Evolutionary conservation across 2,113 vertebrate species (phyloP).

Genomic region (Prunella himalayana): DNA sequence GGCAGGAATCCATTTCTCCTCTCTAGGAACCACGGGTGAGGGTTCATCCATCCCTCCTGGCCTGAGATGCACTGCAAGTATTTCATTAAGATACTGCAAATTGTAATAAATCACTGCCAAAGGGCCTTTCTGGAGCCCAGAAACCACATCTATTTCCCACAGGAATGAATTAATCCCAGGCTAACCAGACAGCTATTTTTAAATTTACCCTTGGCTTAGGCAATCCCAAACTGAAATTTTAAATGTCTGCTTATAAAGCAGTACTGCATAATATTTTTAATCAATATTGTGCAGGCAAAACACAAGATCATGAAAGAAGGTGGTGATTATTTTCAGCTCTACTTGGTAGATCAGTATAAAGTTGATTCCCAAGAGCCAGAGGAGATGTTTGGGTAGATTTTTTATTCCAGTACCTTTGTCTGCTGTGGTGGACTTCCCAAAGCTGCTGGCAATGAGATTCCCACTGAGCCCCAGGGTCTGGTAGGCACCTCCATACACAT

Average conservation of each 20-base stretch:
- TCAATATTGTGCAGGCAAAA: neutral
- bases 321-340: neutral
- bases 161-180: neutral
- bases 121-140: neutral
- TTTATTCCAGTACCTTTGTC: constrained; percentile 80
- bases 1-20: neutral
- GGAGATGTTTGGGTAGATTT: neutral
- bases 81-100: neutral
- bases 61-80: neutral
- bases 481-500: constrained; percentile 94
- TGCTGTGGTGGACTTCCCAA: constrained; percentile 91
- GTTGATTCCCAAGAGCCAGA: neutral
- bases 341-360: neutral
- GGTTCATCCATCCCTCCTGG: neutral
- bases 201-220: neutral
- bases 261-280: neutral
- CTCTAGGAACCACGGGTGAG: neutral
- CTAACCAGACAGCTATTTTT: neutral
- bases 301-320: neutral
- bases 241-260: neutral
- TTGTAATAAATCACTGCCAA: neutral
- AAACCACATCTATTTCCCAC: neutral
- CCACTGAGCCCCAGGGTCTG: constrained; percentile 90
- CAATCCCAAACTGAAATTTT: neutral
- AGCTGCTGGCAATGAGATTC: constrained; percentile 95